Base-by-base conservation (phyloP, 2,888 invertebrate species). In the Lucinisca nassula region DNA sequence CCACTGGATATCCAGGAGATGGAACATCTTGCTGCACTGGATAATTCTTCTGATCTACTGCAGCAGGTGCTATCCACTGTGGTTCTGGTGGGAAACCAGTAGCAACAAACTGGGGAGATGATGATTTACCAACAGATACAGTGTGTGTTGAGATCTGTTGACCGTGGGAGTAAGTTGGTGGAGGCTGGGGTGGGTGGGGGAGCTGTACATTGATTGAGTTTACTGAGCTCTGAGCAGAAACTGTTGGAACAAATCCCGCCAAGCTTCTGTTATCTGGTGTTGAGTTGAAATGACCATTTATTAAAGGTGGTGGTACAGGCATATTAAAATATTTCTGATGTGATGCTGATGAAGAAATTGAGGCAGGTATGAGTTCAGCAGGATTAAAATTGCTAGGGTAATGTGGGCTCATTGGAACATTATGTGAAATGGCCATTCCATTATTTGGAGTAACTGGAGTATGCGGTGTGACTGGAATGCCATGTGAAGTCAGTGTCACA, bases 1-100 rank as follows among this genome's bases (percentile, higher is more conserved):
- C 82, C 14, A 85, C 76, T 49, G 88, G 85, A 58, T 82, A 88
- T 10, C 88, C 88, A n/a, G 79, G 85, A 38, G 32, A 35, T 14
- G 32, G 67, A 1, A 79, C 35, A 4, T 80, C 85, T 21, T 82
- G 55, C n/a, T 61, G 82, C 77, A 80, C 61, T 30, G 85, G 79
- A 35, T 84, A 88, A 21, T 82, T 77, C 2, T 77, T 74, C 12
- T 82, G 67, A 35, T 88, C 88, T 40, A 78, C 75, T 45, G 82
- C 76, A 3, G 67, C 35, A 38, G 88, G 84, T 27, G 87, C 87
- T n/a, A 87, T 88, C 24, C 84, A 79, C 67, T 88, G 84, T 2
- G 8, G 83, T 82, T 38, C 85, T 79, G 27, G 51, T 75, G 35
- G 84, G 82, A 61, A 67, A 76, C 51, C 67, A 35, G 67, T 32